A percentile compares a stretch with the other conserved stretches of the same genome.
phyloP scores from a whole-genome alignment of 92 coral and sea anemone genomes.

The Nematostella vectensis region DNA sequence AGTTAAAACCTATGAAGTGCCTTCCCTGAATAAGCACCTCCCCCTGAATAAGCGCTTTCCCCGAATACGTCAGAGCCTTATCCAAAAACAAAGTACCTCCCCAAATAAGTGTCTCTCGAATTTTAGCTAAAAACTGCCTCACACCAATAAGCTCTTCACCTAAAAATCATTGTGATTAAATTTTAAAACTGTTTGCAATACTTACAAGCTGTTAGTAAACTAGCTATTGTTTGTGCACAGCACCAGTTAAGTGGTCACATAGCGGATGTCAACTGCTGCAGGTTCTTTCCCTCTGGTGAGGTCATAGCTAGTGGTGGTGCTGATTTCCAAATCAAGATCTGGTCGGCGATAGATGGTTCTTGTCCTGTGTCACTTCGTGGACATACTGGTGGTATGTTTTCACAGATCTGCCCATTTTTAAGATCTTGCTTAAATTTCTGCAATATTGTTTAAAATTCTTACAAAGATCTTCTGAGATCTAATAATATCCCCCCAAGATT shows the following conservation, averaged over 20 bases:
- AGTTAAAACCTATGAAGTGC: not conserved
- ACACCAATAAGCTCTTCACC: too few relatives aligned
- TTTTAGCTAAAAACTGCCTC: too few relatives aligned
- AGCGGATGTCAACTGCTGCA: conserved; percentile 78
- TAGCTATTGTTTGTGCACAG: conserved; percentile 19
- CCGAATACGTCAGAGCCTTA: not conserved
- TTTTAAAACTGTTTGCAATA: not conserved
- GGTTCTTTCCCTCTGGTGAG: conserved; percentile 93
- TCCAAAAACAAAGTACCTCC: too few relatives aligned
- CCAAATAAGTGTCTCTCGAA: too few relatives aligned
- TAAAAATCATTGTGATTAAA: not conserved
- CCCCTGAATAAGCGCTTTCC: not conserved
- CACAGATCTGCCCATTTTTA: too few relatives aligned
- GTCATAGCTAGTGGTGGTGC: conserved; percentile 91
- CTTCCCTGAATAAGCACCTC: not conserved
- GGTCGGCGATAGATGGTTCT: conserved; percentile 93
- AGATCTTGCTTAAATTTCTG: too few relatives aligned
- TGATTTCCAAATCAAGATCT: conserved; percentile 83
- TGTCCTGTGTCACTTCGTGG: conserved; percentile 91
- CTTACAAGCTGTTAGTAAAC: not conserved
- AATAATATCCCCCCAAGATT: too few relatives aligned
- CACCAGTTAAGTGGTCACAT: conserved; percentile 75
- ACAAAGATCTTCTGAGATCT: too few relatives aligned
- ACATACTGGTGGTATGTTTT: conserved; percentile 63
- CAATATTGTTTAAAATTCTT: too few relatives aligned